Conservation (phyloP, 2,888 invertebrate genomes). For the Odontocolon sp. region DNA sequence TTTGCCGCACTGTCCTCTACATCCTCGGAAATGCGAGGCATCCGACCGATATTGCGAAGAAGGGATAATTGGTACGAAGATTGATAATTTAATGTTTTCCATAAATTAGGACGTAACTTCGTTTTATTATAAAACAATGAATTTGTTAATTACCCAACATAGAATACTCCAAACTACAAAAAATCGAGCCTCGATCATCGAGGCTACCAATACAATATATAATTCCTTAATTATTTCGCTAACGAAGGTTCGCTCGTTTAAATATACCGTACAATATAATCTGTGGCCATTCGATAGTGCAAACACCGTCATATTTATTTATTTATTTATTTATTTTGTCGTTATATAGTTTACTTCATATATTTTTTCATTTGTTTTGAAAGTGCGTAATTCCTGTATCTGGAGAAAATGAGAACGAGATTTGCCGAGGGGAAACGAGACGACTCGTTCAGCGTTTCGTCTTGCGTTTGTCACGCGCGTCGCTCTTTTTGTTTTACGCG, state of each 20-base stretch:
- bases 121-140: slow-evolving; percentile 61
- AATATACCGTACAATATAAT: slow-evolving; percentile 50
- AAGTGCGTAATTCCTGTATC: slow-evolving; percentile 50
- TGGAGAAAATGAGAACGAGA: slow-evolving; percentile 37
- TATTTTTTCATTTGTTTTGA: slow-evolving; percentile 10
- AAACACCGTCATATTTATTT: slow-evolving; percentile 41
- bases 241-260: slow-evolving; percentile 44
- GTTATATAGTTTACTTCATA: slow-evolving; percentile 20
- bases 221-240: slow-evolving; percentile 38
- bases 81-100: neutral
- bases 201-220: slow-evolving; percentile 28
- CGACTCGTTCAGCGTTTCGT: neutral
- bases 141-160: slow-evolving; percentile 56
- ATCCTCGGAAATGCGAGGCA: no score
- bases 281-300: slow-evolving; percentile 57
- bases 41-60: no score
- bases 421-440: neutral
- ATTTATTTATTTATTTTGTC: neutral
- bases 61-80: no score
- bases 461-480: neutral
- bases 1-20: no score
- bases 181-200: slow-evolving; percentile 48
- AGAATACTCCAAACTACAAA: slow-evolving; percentile 58
- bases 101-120: slow-evolving; percentile 41
- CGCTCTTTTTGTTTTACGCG: neutral